Evolutionary conservation across 2,888 invertebrate species (phyloP).

Genomic region (Protonemura montana): DNA sequence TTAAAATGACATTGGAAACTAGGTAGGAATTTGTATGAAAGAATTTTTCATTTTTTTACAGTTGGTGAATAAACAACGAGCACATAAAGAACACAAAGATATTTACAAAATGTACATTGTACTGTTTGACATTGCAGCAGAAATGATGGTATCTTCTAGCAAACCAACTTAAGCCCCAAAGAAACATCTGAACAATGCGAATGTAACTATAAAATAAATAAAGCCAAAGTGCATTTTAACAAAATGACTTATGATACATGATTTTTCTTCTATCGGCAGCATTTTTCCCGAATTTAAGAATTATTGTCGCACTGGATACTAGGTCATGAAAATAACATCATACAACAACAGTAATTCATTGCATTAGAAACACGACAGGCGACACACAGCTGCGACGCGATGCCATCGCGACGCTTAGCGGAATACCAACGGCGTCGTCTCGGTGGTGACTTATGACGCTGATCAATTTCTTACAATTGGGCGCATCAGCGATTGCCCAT

Average conservation of each 20-base stretch:
- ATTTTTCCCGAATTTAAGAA: background rate
- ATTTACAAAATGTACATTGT: background rate
- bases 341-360: background rate
- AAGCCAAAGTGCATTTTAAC: background rate
- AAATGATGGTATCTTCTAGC: background rate
- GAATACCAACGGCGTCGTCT: background rate
- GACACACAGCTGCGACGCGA: background rate
- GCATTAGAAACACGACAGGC: background rate
- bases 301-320: conserved; percentile 28
- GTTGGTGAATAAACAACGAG: too few species aligned
- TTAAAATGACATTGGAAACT: background rate
- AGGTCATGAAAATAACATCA: conserved; percentile 30
- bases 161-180: too few species aligned
- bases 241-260: background rate
- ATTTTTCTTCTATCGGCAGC: background rate
- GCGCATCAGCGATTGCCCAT: too few species aligned
- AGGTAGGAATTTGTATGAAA: too few species aligned
- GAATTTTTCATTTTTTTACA: too few species aligned
- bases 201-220: background rate
- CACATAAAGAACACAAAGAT: background rate
- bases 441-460: background rate
- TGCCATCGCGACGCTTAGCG: background rate
- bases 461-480: too few species aligned
- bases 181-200: background rate
- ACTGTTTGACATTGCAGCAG: background rate